phyloP scores from a whole-genome alignment of 2,888 invertebrate species.

The Hipparchia semele region DNA sequence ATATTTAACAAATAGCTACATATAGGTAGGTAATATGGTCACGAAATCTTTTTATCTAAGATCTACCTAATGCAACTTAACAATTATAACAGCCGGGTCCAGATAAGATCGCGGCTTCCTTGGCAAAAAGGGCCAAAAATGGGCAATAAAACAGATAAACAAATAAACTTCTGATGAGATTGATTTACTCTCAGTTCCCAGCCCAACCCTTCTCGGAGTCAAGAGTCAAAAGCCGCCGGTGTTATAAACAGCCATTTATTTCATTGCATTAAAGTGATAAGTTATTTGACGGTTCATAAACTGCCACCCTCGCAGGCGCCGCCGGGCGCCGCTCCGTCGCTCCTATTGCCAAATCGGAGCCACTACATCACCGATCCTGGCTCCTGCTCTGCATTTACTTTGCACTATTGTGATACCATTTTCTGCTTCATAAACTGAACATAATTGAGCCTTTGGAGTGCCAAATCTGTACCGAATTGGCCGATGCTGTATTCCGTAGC shows the following conservation, averaged over 20 bases:
- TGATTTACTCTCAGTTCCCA: not conserved
- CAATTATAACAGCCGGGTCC: too few relatives aligned
- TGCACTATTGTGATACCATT: slow-evolving; percentile 57
- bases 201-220: slow-evolving; percentile 60
- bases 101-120: too few relatives aligned
- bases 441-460: slow-evolving; percentile 46
- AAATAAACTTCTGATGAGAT: not conserved
- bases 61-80: too few relatives aligned
- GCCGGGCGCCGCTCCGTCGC: slow-evolving; percentile 66
- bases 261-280: slow-evolving; percentile 81
- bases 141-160: not conserved
- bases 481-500: slow-evolving; percentile 24
- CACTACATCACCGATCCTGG: slow-evolving; percentile 72
- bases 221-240: slow-evolving; percentile 55
- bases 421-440: slow-evolving; percentile 65
- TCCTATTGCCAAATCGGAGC: slow-evolving; percentile 71
- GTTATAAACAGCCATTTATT: slow-evolving; percentile 79
- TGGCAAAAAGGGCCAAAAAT: not conserved
- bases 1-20: too few relatives aligned
- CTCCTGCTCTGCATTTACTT: slow-evolving; percentile 57
- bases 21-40: too few relatives aligned
- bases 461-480: slow-evolving; percentile 42
- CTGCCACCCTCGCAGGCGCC: slow-evolving; percentile 65
- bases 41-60: too few relatives aligned
- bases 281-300: slow-evolving; percentile 82